phyloP scores from a whole-genome alignment of 2,113 vertebrate species.

The Calypte anna region DNA sequence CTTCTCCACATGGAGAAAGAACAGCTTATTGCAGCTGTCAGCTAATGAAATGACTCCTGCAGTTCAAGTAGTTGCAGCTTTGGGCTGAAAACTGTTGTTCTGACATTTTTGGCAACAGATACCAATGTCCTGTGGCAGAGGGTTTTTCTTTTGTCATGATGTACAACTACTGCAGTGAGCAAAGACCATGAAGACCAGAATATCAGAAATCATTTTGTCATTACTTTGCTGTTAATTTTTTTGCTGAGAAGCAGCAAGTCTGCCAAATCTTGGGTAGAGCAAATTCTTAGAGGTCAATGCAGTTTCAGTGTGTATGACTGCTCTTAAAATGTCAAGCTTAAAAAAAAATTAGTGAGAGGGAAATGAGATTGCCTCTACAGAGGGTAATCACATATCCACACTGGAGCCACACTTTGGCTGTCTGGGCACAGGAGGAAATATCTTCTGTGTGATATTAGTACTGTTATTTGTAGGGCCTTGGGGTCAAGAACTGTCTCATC shows the following conservation, averaged over 20 bases:
- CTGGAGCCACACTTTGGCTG: neutral
- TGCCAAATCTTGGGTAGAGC: neutral
- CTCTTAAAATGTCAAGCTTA: neutral
- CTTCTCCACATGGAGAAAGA: slow-evolving; percentile 17
- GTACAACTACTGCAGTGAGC: neutral
- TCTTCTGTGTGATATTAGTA: neutral
- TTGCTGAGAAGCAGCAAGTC: slow-evolving; percentile 1
- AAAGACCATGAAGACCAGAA: neutral
- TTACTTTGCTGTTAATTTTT: neutral
- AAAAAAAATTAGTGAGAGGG: neutral
- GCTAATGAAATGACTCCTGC: slow-evolving; percentile 51
- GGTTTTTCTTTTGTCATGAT: neutral
- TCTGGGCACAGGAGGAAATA: neutral
- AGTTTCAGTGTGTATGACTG: neutral
- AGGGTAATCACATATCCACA: neutral
- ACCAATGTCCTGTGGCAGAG: slow-evolving; percentile 9
- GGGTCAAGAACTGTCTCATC: neutral
- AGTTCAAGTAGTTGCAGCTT: slow-evolving; percentile 37
- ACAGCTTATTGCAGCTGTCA: slow-evolving; percentile 50
- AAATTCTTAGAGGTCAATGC: neutral
- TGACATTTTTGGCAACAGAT: slow-evolving; percentile 25
- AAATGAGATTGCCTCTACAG: neutral
- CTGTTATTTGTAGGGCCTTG: neutral
- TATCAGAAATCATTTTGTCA: neutral
- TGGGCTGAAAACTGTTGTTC: slow-evolving; percentile 29